phyloP scores from a whole-genome alignment of 2,888 invertebrate genomes.

The Volucella bombylans region DNA sequence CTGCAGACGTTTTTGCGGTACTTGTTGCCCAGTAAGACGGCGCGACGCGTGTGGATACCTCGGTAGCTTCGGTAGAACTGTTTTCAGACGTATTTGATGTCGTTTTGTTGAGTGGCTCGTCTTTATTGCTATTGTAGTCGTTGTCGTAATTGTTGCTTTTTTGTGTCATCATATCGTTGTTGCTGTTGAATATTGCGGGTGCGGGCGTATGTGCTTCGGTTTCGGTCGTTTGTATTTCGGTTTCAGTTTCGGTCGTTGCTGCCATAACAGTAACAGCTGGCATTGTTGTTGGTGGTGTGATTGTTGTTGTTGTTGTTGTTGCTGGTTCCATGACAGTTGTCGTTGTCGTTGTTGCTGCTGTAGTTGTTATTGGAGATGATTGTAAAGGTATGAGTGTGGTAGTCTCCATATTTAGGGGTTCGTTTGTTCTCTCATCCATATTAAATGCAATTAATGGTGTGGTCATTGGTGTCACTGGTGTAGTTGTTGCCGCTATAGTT shows the following conservation, averaged over 20 bases:
- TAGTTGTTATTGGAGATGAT: constrained; percentile 33
- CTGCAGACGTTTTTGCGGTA: constrained; percentile 25
- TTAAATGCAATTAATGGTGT: constrained; percentile 53
- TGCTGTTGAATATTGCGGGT: constrained; percentile 48
- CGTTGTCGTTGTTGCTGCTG: constrained; percentile 32
- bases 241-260: constrained; percentile 64
- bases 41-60: constrained; percentile 63
- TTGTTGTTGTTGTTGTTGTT: constrained; percentile 50
- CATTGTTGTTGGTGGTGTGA: constrained; percentile 60
- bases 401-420: constrained; percentile 39
- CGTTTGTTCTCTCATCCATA: constrained; percentile 58
- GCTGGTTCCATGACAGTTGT: constrained; percentile 10
- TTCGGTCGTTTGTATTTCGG: constrained; percentile 52
- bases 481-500: constrained; percentile 36
- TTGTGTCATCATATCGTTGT: constrained; percentile 75
- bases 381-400: constrained; percentile 45
- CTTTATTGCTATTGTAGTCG: constrained; percentile 73
- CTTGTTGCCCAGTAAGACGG: constrained; percentile 31
- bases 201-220: constrained; percentile 59
- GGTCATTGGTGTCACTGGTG: constrained; percentile 52
- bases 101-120: constrained; percentile 73
- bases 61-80: constrained; percentile 58
- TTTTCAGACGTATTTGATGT: constrained; percentile 75
- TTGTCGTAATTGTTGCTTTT: constrained; percentile 56
- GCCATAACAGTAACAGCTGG: constrained; percentile 65